Percentiles rank a stretch among this genome's conserved stretches.
Evolutionary conservation across 1,140 invertebrate species (phyloP).

Genomic region (Drosophila sproati): DNA sequence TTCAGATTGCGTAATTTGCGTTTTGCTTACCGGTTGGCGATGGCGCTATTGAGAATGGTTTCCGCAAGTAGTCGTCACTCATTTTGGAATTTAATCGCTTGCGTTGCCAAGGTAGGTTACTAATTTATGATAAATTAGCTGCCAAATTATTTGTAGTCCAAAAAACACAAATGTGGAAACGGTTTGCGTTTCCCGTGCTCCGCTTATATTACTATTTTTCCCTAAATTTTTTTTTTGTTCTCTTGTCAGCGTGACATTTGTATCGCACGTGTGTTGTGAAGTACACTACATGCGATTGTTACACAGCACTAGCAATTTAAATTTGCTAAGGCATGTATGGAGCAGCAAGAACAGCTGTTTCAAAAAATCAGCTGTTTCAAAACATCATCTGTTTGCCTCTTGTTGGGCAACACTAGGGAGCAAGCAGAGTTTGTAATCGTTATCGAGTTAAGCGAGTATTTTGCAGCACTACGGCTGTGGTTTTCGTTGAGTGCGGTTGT

Average conservation of each 20-base stretch:
- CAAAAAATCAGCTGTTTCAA: conserved; percentile 26
- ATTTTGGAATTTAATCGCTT: conserved; percentile 75
- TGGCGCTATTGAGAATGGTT: conserved; percentile 75
- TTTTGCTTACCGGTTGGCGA: conserved; percentile 67
- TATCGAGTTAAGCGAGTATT: conserved; percentile 34
- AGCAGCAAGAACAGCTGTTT: neutral
- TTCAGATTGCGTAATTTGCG: conserved; percentile 67
- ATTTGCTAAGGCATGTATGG: conserved; percentile 2
- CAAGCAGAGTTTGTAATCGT: conserved; percentile 4
- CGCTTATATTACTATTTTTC: conserved; percentile 54
- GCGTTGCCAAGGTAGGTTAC: conserved; percentile 42
- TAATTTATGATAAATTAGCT: conserved; percentile 53
- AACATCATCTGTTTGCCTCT: neutral
- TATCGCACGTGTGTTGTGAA: conserved; percentile 50
- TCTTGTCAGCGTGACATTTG: conserved; percentile 53
- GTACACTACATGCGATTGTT: conserved; percentile 29
- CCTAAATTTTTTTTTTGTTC: conserved; percentile 23
- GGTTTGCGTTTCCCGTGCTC: conserved; percentile 45
- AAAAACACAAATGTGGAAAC: conserved; percentile 54
- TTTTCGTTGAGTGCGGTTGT: conserved; percentile 51
- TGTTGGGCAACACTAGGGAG: conserved; percentile 8
- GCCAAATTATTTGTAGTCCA: conserved; percentile 42
- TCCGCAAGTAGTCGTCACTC: conserved; percentile 82
- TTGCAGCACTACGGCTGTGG: conserved; percentile 51
- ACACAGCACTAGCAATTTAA: conserved; percentile 22